These are phyloP conservation scores for Uropsilus gracilis DNA, from an alignment of 2,113 vertebrate species.

Conservation along the genomic window DNA sequence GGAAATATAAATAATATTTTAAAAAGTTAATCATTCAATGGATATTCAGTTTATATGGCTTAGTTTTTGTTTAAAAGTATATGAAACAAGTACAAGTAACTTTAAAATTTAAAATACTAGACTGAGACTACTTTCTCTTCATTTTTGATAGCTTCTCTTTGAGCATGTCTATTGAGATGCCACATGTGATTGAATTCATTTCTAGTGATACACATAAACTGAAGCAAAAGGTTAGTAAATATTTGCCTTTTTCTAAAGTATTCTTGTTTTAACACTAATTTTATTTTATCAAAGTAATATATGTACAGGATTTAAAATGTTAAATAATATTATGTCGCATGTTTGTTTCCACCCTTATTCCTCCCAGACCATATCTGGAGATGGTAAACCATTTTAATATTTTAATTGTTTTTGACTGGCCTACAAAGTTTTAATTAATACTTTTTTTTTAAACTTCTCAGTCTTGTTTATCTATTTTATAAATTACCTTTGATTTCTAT, in stretches of 20 bases:
- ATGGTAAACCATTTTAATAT: neutral
- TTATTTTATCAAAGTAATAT: slow-evolving; percentile 2
- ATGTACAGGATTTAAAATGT: neutral
- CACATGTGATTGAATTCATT: slow-evolving; percentile 85
- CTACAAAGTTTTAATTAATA: neutral
- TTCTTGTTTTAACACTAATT: slow-evolving; percentile 44
- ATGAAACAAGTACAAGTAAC: neutral
- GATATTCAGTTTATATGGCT: neutral
- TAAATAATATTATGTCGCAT: neutral
- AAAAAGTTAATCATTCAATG: neutral
- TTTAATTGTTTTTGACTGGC: neutral
- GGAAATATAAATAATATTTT: slow-evolving; percentile 19
- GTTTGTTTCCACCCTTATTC: neutral
- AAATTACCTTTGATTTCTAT: neutral
- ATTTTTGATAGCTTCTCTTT: slow-evolving; percentile 86
- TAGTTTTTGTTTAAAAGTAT: slow-evolving; percentile 25
- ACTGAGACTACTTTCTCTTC: slow-evolving; percentile 42
- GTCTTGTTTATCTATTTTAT: neutral
- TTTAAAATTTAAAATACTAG: neutral
- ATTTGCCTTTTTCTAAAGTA: slow-evolving; percentile 41
- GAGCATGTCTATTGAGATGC: slow-evolving; percentile 90
- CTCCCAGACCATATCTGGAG: neutral
- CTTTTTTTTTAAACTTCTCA: neutral
- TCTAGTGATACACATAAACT: slow-evolving; percentile 85
- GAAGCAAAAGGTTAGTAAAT: slow-evolving; percentile 88